A percentile compares a stretch with the other conserved stretches of the same genome.
phyloP scores from a whole-genome alignment of 2,797 vertebrate species.

The Phataginus tetradactyla region DNA sequence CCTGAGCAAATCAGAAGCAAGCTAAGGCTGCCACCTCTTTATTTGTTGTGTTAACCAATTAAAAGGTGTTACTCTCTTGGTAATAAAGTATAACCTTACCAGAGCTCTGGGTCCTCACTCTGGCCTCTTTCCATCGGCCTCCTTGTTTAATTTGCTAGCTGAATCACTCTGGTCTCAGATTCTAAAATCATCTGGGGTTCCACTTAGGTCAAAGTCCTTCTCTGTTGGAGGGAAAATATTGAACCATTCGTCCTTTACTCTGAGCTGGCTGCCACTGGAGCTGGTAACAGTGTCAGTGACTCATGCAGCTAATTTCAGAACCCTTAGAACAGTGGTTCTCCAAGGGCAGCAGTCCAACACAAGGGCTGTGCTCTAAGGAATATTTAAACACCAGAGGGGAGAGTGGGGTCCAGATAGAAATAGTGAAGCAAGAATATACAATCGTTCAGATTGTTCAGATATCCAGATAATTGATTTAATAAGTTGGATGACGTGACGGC shows the following conservation, averaged over 20 bases:
- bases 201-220: slow-evolving; percentile 18
- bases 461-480: slow-evolving; percentile 27
- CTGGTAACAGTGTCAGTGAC: neutral
- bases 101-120: neutral
- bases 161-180: neutral
- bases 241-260: slow-evolving; percentile 1
- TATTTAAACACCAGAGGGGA: neutral
- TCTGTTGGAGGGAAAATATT: neutral
- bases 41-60: slow-evolving; percentile 63
- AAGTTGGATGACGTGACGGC: neutral
- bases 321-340: neutral
- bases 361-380: neutral
- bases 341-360: neutral
- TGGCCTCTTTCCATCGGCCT: neutral
- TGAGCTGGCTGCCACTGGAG: neutral
- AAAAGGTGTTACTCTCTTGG: slow-evolving; percentile 70
- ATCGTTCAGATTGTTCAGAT: neutral
- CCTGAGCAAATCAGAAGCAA: slow-evolving; percentile 42
- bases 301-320: slow-evolving; percentile 16
- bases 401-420: neutral
- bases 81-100: slow-evolving; percentile 55
- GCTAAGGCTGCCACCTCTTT: slow-evolving; percentile 34
- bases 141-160: slow-evolving; percentile 41
- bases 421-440: neutral
- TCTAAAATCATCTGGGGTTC: neutral